A percentile compares a stretch with the other conserved stretches of the same genome.
Evolutionary conservation across 2,888 invertebrate species (phyloP).

Genomic region (Steromphala cineraria): DNA sequence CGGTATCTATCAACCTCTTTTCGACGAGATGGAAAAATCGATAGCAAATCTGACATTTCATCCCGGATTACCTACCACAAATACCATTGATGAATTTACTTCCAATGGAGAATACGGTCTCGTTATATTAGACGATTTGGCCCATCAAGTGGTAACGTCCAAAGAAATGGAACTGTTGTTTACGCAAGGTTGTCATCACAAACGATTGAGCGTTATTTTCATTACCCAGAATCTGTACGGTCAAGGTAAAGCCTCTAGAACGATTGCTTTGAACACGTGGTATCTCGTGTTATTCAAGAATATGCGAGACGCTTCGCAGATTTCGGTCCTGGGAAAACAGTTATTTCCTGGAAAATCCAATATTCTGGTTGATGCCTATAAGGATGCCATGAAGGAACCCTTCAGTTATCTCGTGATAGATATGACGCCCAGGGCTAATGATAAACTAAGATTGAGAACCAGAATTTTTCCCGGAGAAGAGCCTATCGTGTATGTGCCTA

Average conservation of each 20-base stretch:
- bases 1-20: neutral
- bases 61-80: neutral
- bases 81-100: neutral
- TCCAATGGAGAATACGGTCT: neutral
- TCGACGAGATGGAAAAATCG: neutral
- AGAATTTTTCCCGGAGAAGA: conserved; percentile 21
- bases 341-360: conserved; percentile 26
- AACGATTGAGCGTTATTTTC: conserved; percentile 27
- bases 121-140: conserved; percentile 27
- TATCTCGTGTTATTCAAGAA: conserved; percentile 33
- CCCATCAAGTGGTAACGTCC: conserved; percentile 18
- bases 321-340: conserved; percentile 25
- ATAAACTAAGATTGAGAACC: conserved; percentile 33
- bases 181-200: conserved; percentile 30
- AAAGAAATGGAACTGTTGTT: conserved; percentile 22
- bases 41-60: neutral
- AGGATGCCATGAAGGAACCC: conserved; percentile 25
- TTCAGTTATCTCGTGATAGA: conserved; percentile 29
- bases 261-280: conserved; percentile 30
- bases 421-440: conserved; percentile 21
- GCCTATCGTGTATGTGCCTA: neutral
- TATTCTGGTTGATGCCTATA: conserved; percentile 24
- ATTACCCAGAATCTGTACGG: conserved; percentile 34
- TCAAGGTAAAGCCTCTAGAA: conserved; percentile 31
- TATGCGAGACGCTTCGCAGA: conserved; percentile 26